Conservation (phyloP, 2,797 vertebrate species). For the Gymnocypris eckloni region DNA sequence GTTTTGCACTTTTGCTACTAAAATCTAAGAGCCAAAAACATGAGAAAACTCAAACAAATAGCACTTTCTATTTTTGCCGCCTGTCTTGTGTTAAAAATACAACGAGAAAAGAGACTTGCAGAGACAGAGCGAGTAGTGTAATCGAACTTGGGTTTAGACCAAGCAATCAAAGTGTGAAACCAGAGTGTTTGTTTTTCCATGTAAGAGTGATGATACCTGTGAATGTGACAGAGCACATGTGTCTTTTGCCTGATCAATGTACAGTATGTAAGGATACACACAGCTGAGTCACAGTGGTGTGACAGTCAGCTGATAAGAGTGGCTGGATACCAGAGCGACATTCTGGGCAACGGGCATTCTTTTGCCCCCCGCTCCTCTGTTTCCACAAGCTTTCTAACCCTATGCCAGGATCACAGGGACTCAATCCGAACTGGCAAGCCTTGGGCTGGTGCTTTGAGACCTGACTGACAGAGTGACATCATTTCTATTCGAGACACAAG, state of each 20-base stretch:
- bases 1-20: neutral
- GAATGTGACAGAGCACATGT: neutral
- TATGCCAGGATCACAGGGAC: slow-evolving; percentile 27
- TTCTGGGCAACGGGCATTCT: slow-evolving; percentile 6
- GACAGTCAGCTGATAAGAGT: slow-evolving; percentile 58
- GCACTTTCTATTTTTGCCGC: neutral
- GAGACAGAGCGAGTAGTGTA: neutral
- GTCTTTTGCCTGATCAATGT: slow-evolving; percentile 33
- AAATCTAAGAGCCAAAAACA: neutral
- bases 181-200: slow-evolving; percentile 29
- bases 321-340: slow-evolving; percentile 24
- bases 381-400: slow-evolving; percentile 40
- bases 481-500: slow-evolving; percentile 24
- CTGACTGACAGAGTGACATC: neutral
- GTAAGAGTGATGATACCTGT: neutral
- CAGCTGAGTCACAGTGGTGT: slow-evolving; percentile 47
- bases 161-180: neutral
- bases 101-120: neutral
- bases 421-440: neutral
- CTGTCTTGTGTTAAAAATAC: neutral
- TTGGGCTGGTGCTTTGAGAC: neutral
- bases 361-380: slow-evolving; percentile 28
- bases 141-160: slow-evolving; percentile 2
- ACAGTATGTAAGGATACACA: slow-evolving; percentile 39
- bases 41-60: neutral